phyloP scores from a whole-genome alignment of 2,113 vertebrate species.

The Rhinolophus sinicus region DNA sequence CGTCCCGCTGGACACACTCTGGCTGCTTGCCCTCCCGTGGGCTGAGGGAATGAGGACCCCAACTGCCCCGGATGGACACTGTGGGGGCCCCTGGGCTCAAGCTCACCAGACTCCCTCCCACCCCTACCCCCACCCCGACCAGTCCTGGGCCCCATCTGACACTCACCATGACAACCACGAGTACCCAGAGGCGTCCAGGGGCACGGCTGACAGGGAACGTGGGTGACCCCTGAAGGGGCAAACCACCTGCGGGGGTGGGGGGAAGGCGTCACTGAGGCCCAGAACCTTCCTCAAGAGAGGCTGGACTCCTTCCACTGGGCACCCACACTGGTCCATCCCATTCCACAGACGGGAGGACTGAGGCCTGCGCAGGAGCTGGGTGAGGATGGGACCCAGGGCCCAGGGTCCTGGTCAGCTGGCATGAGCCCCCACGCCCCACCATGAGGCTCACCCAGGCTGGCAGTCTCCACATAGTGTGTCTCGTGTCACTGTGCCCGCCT shows the following conservation, averaged over 20 bases:
- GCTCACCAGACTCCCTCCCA: not conserved
- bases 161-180: constrained; percentile 84
- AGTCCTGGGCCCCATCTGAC: not conserved
- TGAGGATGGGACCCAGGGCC: not conserved
- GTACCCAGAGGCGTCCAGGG: constrained; percentile 65
- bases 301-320: not conserved
- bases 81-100: not conserved
- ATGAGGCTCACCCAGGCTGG: constrained; percentile 87
- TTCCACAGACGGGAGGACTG: not conserved
- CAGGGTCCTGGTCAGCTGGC: not conserved
- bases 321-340: not conserved
- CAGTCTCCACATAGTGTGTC: constrained; percentile 91
- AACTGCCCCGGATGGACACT: not conserved
- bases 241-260: constrained; percentile 58
- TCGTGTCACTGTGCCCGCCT: constrained; percentile 78
- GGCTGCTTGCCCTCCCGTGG: accelerated
- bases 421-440: not conserved
- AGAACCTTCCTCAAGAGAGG: not conserved
- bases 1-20: not conserved
- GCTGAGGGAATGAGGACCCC: not conserved
- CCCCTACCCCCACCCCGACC: accelerated
- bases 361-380: not conserved
- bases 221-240: constrained; percentile 14
- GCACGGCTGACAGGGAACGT: constrained; percentile 80
- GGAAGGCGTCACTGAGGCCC: constrained; percentile 19